Evolutionary conservation across 2,113 vertebrate species (phyloP).

Genomic region (Istiophorus platypterus): DNA sequence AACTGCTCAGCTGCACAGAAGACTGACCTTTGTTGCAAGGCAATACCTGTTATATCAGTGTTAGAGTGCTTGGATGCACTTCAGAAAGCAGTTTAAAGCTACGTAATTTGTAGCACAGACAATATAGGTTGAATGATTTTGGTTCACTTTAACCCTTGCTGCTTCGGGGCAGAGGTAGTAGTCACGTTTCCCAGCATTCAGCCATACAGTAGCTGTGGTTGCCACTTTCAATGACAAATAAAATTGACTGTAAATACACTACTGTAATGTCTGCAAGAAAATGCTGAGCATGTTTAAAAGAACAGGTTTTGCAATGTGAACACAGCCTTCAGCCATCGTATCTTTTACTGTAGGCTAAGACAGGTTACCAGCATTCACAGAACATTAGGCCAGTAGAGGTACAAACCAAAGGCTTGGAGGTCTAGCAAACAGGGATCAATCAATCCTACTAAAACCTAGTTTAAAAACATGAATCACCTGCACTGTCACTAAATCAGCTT

Average conservation of each 20-base stretch:
- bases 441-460: neutral
- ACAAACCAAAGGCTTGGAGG: neutral
- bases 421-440: conserved; percentile 1
- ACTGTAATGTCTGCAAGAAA: neutral
- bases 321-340: neutral
- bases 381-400: neutral
- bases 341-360: neutral
- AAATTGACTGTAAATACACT: neutral
- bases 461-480: conserved; percentile 14
- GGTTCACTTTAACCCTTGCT: neutral
- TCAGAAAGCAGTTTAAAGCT: neutral
- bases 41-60: neutral
- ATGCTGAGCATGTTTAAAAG: neutral
- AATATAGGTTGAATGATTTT: neutral
- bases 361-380: neutral
- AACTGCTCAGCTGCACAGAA: neutral
- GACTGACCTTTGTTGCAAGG: neutral
- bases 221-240: neutral
- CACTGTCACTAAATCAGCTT: neutral
- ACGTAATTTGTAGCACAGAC: neutral
- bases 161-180: neutral
- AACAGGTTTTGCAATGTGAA: neutral
- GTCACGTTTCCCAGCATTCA: neutral
- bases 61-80: neutral
- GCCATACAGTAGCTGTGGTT: neutral